Evolutionary conservation across 1,140 invertebrate species (phyloP), one percentile per base, ranked within the genome.

Genomic region (Hyles vespertilio): DNA sequence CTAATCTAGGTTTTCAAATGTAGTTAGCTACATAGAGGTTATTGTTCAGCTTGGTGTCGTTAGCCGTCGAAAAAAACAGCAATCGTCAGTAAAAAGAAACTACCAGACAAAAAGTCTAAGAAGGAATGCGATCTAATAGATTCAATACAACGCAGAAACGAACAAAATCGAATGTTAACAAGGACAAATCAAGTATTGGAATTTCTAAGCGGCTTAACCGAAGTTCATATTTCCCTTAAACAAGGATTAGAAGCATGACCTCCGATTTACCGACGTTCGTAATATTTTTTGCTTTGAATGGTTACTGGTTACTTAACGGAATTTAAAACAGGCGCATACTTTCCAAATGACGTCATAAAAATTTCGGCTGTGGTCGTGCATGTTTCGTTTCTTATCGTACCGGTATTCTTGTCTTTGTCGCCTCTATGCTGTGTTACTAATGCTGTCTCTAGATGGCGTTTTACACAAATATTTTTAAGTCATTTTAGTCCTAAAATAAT

Each of bases 331-430:
- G 71, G 60, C 70, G 56, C 70, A 81, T 81, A 79, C 80, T 82
- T 85, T 80, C 79, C 74, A 75, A 75, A 80, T 81, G 72, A 77
- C 82, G 82, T 85, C 82, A 85, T 74, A 68, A 52, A 65, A 73
- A 78, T 75, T 81, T 84, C 70, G 74, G 74, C 33, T 40, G 48
- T 67, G 46, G 46, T 62, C 60, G 65, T 57, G 55, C 49, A 61
- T 61, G 51, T 43, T 51, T 59, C 32, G 40, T 53, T 32, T 47
- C 32, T 33, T 47, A 12, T 51, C 40, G 54, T 12, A 12, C 51
- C 52, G n/a, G 9, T 47, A 22, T 43, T 10, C 44, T 61, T 55
- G 36, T 51, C 56, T 65, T 48, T 44, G 51, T 36, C 45, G 9
- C 36, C 36, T 50, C 40, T 40, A 51, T 53, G 7, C 12, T 53